Evolutionary conservation across 2,113 vertebrate species (phyloP).

Genomic region (Etia nguti): DNA sequence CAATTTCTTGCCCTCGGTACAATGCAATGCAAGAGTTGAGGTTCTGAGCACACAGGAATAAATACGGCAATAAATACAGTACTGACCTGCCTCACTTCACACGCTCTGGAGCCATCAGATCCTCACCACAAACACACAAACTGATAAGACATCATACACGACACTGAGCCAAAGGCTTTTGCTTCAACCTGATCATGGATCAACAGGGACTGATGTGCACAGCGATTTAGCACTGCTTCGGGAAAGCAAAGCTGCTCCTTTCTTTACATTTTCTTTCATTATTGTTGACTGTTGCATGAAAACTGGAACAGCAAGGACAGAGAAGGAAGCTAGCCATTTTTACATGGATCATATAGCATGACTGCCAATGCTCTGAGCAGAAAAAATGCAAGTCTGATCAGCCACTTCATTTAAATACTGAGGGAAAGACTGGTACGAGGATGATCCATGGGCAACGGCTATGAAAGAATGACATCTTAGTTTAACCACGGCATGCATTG

Average conservation of each 20-base stretch:
- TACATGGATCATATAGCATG: neutral
- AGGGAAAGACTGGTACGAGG: neutral
- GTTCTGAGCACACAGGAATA: conserved; percentile 48
- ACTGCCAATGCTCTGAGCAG: neutral
- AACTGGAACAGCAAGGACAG: neutral
- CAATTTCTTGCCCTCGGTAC: conserved; percentile 43
- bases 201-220: neutral
- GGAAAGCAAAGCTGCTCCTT: conserved; percentile 6
- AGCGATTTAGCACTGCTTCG: neutral
- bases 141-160: conserved; percentile 34
- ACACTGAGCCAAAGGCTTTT: conserved; percentile 34
- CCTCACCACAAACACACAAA: conserved; percentile 47
- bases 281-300: neutral
- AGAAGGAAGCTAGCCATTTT: conserved; percentile 9
- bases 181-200: conserved; percentile 11
- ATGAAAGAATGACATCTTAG: conserved; percentile 4
- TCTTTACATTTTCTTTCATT: neutral
- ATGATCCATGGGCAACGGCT: neutral
- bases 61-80: conserved; percentile 59
- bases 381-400: neutral
- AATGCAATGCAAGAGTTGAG: conserved; percentile 45
- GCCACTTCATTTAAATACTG: neutral
- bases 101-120: conserved; percentile 1
- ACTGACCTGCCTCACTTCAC: conserved; percentile 18
- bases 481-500: conserved; percentile 21